phyloP scores from a whole-genome alignment of 1,140 invertebrate genomes.

The Matsumurasca onukii region DNA sequence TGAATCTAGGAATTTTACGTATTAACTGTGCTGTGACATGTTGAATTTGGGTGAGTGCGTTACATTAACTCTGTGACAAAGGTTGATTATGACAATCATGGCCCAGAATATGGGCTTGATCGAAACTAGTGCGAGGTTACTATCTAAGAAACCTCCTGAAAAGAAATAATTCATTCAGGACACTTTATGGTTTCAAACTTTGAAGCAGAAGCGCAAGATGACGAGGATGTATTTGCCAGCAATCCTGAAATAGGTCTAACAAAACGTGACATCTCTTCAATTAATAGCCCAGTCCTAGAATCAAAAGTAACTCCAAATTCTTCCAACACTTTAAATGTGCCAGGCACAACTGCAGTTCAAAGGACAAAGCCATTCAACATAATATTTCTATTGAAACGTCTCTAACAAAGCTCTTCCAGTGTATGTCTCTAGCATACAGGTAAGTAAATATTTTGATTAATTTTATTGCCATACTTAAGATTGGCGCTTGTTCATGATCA shows the following conservation, averaged over 20 bases:
- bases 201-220: conserved; percentile 88
- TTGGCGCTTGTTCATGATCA: too few species aligned
- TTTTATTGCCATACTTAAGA: neutral
- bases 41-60: conserved; percentile 12
- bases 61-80: conserved; percentile 8
- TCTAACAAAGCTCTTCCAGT: conserved; percentile 92
- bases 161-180: conserved; percentile 92
- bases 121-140: conserved; percentile 30
- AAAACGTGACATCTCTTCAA: neutral
- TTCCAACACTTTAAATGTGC: conserved; percentile 39
- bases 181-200: conserved; percentile 98
- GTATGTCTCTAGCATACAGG: conserved; percentile 97
- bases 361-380: conserved; percentile 45
- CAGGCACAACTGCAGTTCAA: neutral
- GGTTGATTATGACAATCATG: conserved; percentile 39
- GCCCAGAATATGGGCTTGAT: conserved; percentile 35
- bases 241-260: neutral
- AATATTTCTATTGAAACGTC: conserved; percentile 89
- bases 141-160: conserved; percentile 33
- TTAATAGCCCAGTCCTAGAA: too few species aligned
- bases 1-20: too few species aligned
- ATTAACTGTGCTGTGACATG: too few species aligned
- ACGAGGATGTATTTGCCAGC: conserved; percentile 73
- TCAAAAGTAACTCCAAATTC: neutral
- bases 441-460: conserved; percentile 50